Evolutionary conservation across 2,797 vertebrate genomes (phyloP), one percentile per base, ranked within the genome.

Genomic region (Myiotriccus ornatus): DNA sequence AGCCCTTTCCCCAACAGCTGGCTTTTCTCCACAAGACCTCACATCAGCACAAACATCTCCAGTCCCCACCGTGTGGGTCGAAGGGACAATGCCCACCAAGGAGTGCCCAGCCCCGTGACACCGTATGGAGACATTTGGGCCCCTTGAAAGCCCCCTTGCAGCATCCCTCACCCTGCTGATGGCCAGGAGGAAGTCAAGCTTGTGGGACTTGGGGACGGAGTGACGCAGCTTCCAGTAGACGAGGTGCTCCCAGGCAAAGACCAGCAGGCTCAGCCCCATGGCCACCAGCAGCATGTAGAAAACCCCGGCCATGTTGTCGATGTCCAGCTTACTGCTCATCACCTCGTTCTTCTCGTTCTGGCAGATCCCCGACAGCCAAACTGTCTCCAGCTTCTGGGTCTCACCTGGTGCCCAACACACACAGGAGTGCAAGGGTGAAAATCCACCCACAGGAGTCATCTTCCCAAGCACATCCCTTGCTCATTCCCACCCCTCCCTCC

Each of bases 231-330:
- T 99, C 99, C 99, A 99, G 96, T 99, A 99, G 59, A 99, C 98
- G 20, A 99, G 97, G 91, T 99, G 99, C 84, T 99, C 99, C 99
- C 99, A 99, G 94, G 99, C 98, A 0, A 99, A 99, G 85, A 99
- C 99, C 95, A 99, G 98, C 95, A 99, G 97, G 90, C 99, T 99
- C 95, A 99, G 98, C 79, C 99, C 99, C 99, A 99, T 99, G 95
- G 99, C 99, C 96, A 99, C 99, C 14, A 99, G 98, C 93, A 99
- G 98, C 99, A 99, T 99, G 97, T 99, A 99, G 98, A 99, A 99
- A 87, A 99, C 99, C 0, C 99, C 99, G 0, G 99, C 99, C 99
- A 99, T 99, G 98, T 99, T 99, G 98, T 99, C 99, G 1, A 99
- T 99, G 97, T 99, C 99, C 97, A 99, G 97, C 96, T 99, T 99